Conservation (phyloP, 2,888 invertebrate species). For the Lepidocyrtinus sp. region DNA sequence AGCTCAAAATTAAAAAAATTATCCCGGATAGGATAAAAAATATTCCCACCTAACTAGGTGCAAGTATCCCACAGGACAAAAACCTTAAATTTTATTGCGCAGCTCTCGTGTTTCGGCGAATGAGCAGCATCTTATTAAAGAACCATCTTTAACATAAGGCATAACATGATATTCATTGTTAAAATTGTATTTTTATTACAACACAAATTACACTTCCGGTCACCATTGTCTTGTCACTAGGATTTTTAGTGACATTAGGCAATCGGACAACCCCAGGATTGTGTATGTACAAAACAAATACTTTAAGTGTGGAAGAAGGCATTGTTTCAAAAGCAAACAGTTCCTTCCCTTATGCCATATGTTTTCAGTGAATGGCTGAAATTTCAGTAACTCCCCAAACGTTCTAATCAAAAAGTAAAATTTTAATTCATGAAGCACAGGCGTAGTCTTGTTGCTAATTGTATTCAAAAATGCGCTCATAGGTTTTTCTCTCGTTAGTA, state of each 20-base stretch:
- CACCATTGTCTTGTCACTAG: slow-evolving; percentile 45
- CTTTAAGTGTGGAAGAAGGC: background rate
- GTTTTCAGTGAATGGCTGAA: background rate
- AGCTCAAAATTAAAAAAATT: too few relatives aligned
- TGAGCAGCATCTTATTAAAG: background rate
- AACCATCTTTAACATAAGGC: too few relatives aligned
- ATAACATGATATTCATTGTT: background rate
- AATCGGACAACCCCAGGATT: background rate
- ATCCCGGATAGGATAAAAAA: too few relatives aligned
- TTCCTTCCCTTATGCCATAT: background rate
- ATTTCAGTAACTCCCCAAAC: too few relatives aligned
- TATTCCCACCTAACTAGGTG: too few relatives aligned
- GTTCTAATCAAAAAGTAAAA: too few relatives aligned
- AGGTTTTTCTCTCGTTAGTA: too few relatives aligned
- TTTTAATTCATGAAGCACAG: too few relatives aligned
- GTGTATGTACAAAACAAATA: background rate
- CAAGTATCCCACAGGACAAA: too few relatives aligned
- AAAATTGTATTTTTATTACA: background rate
- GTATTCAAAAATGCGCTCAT: too few relatives aligned
- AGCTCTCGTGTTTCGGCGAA: background rate
- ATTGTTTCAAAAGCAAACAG: background rate
- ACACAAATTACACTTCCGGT: slow-evolving; percentile 34
- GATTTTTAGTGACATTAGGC: background rate
- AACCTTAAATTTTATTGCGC: too few relatives aligned
- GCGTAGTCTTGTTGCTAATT: too few relatives aligned